A percentile compares a stretch with the other conserved stretches of the same genome.
Conservation (phyloP, 2,797 vertebrate species). For the Spea hammondii region DNA sequence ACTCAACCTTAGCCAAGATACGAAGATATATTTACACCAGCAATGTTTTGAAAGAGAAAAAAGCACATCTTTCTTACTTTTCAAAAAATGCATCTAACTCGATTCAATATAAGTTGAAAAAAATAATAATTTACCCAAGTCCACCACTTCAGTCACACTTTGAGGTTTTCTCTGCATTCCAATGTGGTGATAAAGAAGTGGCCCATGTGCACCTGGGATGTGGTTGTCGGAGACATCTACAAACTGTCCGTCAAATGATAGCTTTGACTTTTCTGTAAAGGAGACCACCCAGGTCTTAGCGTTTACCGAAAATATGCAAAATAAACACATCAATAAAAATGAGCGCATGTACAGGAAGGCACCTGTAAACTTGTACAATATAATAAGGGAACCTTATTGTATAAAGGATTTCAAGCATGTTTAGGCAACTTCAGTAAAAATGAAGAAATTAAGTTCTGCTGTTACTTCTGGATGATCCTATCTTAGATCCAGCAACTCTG, state of each 20-base stretch:
- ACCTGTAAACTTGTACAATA: constrained; percentile 21
- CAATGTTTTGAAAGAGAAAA: too few species aligned
- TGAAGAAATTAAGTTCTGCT: neutral
- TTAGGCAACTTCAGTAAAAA: neutral
- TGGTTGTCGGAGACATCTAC: constrained; percentile 12
- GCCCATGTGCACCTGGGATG: constrained; percentile 4
- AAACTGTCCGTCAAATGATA: constrained; percentile 7
- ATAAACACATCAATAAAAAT: constrained; percentile 39
- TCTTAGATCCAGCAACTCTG: neutral
- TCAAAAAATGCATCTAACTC: too few species aligned
- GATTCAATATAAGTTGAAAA: neutral
- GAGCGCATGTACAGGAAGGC: constrained; percentile 24
- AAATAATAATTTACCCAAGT: constrained; percentile 1
- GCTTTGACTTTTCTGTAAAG: neutral
- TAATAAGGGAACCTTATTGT: neutral
- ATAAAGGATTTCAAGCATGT: constrained; percentile 21
- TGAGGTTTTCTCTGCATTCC: constrained; percentile 4
- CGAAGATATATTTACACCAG: too few species aligned
- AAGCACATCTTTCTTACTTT: too few species aligned
- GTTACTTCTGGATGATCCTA: constrained; percentile 15
- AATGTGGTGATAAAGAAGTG: constrained; percentile 2
- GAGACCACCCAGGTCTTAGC: constrained; percentile 32
- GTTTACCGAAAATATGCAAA: constrained; percentile 6
- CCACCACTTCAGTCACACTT: neutral
- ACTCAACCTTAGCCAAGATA: too few species aligned